phyloP scores from a whole-genome alignment of 2,113 vertebrate genomes.

The mouse (Mus musculus) region DNA sequence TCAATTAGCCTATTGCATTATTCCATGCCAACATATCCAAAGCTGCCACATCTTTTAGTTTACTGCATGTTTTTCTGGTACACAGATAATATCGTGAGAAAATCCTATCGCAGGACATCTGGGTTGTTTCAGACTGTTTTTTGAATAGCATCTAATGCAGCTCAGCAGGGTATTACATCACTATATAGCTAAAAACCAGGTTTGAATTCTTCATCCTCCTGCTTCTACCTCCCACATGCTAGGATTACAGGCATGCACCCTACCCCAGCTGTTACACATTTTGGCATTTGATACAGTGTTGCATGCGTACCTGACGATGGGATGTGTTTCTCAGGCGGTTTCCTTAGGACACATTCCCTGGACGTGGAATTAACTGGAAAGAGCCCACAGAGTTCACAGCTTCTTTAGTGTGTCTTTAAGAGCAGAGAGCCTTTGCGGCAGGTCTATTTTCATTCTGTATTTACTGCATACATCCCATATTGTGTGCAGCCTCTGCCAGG shows the following conservation, averaged over 20 bases:
- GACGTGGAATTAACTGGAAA: not conserved
- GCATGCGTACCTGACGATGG: not conserved
- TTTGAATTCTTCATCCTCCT: not conserved
- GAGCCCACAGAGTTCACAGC: not conserved
- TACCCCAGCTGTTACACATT: not conserved
- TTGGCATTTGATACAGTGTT: constrained; percentile 23
- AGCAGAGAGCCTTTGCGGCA: not conserved
- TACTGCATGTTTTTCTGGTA: not conserved
- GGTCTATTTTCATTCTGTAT: rapidly evolving
- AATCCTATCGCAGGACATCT: not conserved
- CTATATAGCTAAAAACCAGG: not conserved
- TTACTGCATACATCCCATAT: not conserved
- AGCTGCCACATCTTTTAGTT: not conserved
- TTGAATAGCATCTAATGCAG: not conserved
- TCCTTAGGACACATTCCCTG: not conserved
- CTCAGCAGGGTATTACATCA: not conserved
- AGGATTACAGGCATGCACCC: too few species aligned
- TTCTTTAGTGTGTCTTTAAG: not conserved
- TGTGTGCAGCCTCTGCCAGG: rapidly evolving
- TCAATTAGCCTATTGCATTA: not conserved
- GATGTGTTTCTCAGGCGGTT: not conserved
- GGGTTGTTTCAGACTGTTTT: not conserved
- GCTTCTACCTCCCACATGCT: not conserved
- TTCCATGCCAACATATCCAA: not conserved
- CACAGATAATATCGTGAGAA: not conserved